Conservation (phyloP, 2,888 invertebrate genomes). For the Pollenia griseotomentosa region DNA sequence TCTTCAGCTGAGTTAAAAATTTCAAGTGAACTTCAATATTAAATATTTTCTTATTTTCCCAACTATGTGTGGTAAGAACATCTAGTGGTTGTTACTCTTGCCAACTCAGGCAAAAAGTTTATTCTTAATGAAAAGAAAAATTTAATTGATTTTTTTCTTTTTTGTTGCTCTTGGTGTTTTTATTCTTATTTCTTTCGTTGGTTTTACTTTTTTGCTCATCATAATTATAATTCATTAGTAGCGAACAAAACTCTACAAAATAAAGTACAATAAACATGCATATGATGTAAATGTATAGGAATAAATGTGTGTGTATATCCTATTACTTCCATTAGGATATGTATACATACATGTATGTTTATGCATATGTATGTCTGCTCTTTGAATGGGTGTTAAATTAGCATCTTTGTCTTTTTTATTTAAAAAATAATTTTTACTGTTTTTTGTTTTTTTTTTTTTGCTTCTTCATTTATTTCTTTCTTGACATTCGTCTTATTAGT, state of each 20-base stretch:
- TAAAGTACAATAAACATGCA: conserved; percentile 44
- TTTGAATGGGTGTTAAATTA: conserved; percentile 73
- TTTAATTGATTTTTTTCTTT: conserved; percentile 64
- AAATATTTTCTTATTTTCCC: background rate
- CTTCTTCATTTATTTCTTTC: conserved; percentile 35
- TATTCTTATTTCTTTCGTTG: conserved; percentile 24
- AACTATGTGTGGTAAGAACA: background rate
- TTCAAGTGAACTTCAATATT: no score
- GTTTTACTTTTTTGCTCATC: conserved; percentile 48
- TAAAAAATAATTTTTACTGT: background rate
- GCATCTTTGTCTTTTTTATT: conserved; percentile 67
- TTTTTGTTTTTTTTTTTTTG: conserved; percentile 38
- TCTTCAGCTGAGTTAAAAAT: no score
- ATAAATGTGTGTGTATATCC: background rate
- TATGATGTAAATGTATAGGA: background rate
- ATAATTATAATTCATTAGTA: conserved; percentile 73
- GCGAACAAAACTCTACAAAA: conserved; percentile 42
- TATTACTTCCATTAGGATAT: no score
- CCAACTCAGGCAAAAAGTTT: conserved; percentile 43
- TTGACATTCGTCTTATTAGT: conserved; percentile 69
- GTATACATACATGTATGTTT: background rate
- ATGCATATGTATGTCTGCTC: conserved; percentile 32
- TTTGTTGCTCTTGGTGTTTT: conserved; percentile 15
- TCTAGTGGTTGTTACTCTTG: conserved; percentile 18
- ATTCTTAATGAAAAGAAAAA: conserved; percentile 37